Evolutionary conservation across 2,113 vertebrate species (phyloP).

Genomic region (Atrichornis clamosus): DNA sequence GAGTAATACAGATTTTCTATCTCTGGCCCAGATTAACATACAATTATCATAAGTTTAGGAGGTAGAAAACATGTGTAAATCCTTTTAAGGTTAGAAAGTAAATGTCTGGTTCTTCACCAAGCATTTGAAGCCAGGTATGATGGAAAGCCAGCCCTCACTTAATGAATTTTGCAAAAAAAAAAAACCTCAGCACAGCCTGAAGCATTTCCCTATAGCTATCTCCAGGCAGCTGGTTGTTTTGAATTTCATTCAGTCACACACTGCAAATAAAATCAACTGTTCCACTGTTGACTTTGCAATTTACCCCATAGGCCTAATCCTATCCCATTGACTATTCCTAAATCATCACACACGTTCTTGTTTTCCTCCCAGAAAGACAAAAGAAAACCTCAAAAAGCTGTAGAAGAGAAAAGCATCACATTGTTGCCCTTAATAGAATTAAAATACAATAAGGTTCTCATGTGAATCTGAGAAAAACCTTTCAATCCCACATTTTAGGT

Average conservation of each 20-base stretch:
- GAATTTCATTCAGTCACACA: not conserved
- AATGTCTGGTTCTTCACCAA: not conserved
- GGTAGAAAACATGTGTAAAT: not conserved
- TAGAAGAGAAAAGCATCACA: not conserved
- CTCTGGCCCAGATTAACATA: not conserved
- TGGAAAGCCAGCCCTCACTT: not conserved
- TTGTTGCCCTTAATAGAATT: not conserved
- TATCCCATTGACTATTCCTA: not conserved
- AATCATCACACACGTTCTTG: not conserved
- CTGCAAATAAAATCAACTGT: not conserved
- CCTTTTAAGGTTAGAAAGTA: not conserved
- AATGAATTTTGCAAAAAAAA: not conserved
- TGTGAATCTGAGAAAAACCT: not conserved
- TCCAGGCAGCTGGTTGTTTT: not conserved
- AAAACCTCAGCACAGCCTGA: not conserved
- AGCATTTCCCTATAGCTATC: not conserved
- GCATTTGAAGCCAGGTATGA: not conserved
- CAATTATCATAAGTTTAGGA: not conserved
- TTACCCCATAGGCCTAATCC: not conserved
- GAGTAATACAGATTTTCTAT: not conserved
- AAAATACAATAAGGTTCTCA: not conserved
- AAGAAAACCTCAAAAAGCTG: not conserved
- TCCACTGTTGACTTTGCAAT: not conserved
- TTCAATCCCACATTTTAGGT: not conserved
- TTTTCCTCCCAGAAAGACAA: not conserved